Evolutionary conservation across 2,888 invertebrate genomes (phyloP).

Genomic region (Thalpophila matura): DNA sequence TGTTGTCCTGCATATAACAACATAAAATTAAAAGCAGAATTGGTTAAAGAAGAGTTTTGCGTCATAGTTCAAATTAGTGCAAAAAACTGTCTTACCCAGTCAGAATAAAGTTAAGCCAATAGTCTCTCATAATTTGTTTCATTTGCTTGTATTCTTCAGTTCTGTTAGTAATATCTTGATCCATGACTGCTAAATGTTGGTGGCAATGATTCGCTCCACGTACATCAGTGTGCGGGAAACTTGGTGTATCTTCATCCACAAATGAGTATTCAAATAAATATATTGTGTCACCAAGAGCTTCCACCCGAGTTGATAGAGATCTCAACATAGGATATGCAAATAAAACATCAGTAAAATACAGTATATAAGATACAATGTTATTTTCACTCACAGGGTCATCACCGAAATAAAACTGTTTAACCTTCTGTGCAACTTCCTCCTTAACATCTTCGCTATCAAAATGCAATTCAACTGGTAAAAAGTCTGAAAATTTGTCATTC

Average conservation of each 20-base stretch:
- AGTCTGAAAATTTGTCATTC: conserved; percentile 70
- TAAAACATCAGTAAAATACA: conserved; percentile 76
- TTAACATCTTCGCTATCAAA: conserved; percentile 66
- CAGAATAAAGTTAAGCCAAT: conserved; percentile 65
- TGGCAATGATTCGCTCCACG: conserved; percentile 69
- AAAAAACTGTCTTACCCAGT: conserved; percentile 59
- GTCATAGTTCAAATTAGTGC: neutral
- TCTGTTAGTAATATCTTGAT: conserved; percentile 32
- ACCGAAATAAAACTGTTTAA: conserved; percentile 74
- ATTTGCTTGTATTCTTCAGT: conserved; percentile 56
- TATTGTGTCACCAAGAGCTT: conserved; percentile 64
- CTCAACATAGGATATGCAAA: conserved; percentile 70
- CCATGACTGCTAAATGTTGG: conserved; percentile 59
- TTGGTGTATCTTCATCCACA: conserved; percentile 59
- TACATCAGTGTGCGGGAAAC: conserved; percentile 60
- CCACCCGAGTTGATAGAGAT: conserved; percentile 60
- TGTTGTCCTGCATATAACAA: no score
- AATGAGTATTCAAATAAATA: conserved; percentile 74
- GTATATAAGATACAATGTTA: conserved; percentile 55
- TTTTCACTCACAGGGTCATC: conserved; percentile 52
- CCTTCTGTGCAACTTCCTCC: conserved; percentile 57
- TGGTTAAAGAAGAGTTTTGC: neutral
- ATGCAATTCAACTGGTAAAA: conserved; percentile 70
- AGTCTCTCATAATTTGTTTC: conserved; percentile 53
- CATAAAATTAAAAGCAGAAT: neutral